Conservation (phyloP, 2,888 invertebrate genomes). For the Plemyria rubiginata region DNA sequence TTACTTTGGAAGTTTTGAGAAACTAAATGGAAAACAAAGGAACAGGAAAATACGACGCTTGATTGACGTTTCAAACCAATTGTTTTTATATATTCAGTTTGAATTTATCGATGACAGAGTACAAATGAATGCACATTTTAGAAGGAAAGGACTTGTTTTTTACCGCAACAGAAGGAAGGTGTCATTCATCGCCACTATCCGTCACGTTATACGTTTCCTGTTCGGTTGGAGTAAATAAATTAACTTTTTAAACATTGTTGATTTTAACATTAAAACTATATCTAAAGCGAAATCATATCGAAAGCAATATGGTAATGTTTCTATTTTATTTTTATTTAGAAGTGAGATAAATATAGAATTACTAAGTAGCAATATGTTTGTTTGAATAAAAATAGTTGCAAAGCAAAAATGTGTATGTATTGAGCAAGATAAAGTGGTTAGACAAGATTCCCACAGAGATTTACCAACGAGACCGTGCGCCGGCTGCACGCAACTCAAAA, state of each 20-base stretch:
- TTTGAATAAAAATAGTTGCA: slow-evolving; percentile 43
- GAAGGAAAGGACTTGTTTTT: slow-evolving; percentile 63
- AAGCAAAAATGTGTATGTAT: slow-evolving; percentile 47
- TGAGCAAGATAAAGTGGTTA: slow-evolving; percentile 55
- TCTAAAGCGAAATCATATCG: slow-evolving; percentile 4
- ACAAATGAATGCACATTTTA: slow-evolving; percentile 41
- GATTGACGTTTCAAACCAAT: slow-evolving; percentile 23
- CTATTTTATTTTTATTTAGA: not conserved
- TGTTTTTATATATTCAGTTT: slow-evolving; percentile 27
- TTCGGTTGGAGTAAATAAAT: slow-evolving; percentile 65
- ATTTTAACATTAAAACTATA: slow-evolving; percentile 48
- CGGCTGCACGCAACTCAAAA: slow-evolving; percentile 83
- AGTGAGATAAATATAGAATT: not conserved
- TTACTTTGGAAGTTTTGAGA: not conserved
- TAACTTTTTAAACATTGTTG: slow-evolving; percentile 59
- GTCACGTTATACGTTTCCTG: slow-evolving; percentile 77
- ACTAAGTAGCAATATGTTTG: not conserved
- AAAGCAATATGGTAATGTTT: not conserved
- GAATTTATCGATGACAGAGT: slow-evolving; percentile 42
- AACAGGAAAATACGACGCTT: slow-evolving; percentile 11
- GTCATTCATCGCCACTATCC: slow-evolving; percentile 77
- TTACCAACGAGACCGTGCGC: slow-evolving; percentile 73
- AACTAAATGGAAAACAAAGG: slow-evolving; percentile 3
- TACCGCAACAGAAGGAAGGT: slow-evolving; percentile 75
- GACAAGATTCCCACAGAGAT: slow-evolving; percentile 83